These are phyloP conservation scores for Iphiclides podalirius DNA, from an alignment of 2,888 invertebrate species.

Conservation along the genomic window DNA sequence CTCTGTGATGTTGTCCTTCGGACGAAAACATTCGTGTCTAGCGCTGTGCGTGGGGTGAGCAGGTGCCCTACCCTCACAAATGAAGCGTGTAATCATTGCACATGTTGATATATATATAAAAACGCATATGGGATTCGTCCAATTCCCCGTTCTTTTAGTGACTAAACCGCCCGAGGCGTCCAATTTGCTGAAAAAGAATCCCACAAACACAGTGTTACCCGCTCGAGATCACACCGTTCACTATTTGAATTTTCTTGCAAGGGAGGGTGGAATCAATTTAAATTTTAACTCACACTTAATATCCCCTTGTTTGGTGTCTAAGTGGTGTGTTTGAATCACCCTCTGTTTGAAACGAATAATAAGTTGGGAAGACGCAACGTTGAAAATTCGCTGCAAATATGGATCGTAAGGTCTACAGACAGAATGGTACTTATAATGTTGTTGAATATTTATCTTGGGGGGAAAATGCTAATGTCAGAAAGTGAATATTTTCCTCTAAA, in stretches of 20 bases:
- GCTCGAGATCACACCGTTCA: constrained; percentile 75
- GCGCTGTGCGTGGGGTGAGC: constrained; percentile 13
- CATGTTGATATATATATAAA: constrained; percentile 44
- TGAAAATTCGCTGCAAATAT: constrained; percentile 45
- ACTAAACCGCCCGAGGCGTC: constrained; percentile 71
- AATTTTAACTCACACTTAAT: constrained; percentile 80
- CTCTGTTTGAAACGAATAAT: constrained; percentile 73
- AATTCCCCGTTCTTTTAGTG: constrained; percentile 54
- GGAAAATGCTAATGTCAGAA: constrained; percentile 18
- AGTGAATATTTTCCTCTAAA: constrained; percentile 1
- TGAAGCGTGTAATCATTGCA: constrained; percentile 59
- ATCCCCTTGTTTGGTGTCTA: constrained; percentile 80
- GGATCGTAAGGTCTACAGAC: constrained; percentile 18
- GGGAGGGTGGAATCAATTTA: constrained; percentile 78
- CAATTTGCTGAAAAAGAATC: constrained; percentile 78
- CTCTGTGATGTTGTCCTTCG: constrained; percentile 6
- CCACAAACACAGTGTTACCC: constrained; percentile 69
- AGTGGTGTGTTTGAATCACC: constrained; percentile 78
- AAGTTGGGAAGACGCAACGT: constrained; percentile 70
- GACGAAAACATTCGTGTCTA: constrained; percentile 8
- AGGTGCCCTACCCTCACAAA: constrained; percentile 45
- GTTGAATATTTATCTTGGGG: constrained; percentile 12
- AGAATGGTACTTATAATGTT: constrained; percentile 4
- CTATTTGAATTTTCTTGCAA: constrained; percentile 73
- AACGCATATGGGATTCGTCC: constrained; percentile 35